Evolutionary conservation across 2,113 vertebrate species (phyloP).

Genomic region (Genyomyrus donnyi): DNA sequence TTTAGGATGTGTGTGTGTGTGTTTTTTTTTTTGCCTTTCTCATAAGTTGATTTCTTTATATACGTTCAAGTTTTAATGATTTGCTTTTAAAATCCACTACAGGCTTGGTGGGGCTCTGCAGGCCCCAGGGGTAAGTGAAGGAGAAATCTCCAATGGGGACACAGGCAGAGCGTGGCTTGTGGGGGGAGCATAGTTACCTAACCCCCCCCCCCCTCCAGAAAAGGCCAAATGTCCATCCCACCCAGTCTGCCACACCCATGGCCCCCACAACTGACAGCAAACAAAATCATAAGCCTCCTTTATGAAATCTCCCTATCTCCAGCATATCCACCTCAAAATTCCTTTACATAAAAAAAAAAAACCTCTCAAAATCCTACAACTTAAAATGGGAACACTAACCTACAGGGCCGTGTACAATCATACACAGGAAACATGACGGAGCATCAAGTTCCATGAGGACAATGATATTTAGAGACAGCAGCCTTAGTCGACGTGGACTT

Average conservation of each 20-base stretch:
- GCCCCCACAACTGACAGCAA: slow-evolving; percentile 18
- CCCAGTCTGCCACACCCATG: not conserved
- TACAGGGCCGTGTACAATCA: slow-evolving; percentile 38
- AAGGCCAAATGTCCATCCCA: slow-evolving; percentile 40
- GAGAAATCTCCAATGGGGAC: slow-evolving; percentile 33
- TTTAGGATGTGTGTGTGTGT: slow-evolving; percentile 46
- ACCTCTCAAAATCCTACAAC: not conserved
- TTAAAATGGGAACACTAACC: slow-evolving; percentile 23
- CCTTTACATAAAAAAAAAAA: slow-evolving; percentile 37
- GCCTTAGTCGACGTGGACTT: slow-evolving; percentile 41
- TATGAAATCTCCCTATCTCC: slow-evolving; percentile 34
- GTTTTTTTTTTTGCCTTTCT: slow-evolving; percentile 26
- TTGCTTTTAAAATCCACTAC: slow-evolving; percentile 40
- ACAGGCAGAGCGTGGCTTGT: slow-evolving; percentile 18
- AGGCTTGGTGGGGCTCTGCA: slow-evolving; percentile 27
- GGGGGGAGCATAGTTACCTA: slow-evolving; percentile 8
- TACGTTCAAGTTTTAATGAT: slow-evolving; percentile 46
- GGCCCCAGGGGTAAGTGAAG: slow-evolving; percentile 19
- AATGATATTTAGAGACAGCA: slow-evolving; percentile 51
- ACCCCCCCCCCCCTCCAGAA: slow-evolving; percentile 17
- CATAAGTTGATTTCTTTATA: slow-evolving; percentile 26
- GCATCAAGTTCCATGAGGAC: slow-evolving; percentile 29
- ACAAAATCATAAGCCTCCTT: not conserved
- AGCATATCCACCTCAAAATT: slow-evolving; percentile 27
- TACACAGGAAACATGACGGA: slow-evolving; percentile 29